Evolutionary conservation across 2,888 invertebrate genomes (phyloP).

Genomic region (Plagodis dolabraria): DNA sequence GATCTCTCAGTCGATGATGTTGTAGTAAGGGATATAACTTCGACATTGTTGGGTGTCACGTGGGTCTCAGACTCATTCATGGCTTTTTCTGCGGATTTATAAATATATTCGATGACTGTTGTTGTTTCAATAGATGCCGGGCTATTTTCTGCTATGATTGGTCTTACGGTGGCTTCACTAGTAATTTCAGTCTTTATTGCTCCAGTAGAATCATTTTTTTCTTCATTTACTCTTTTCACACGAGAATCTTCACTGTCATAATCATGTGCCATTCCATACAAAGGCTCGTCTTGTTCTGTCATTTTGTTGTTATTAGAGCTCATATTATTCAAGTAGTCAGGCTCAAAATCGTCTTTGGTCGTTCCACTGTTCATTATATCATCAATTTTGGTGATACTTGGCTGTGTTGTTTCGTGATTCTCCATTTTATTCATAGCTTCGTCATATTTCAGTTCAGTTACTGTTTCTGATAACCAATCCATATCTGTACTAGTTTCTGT

Average conservation of each 20-base stretch:
- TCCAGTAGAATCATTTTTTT: slow-evolving; percentile 34
- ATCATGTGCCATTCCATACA: slow-evolving; percentile 67
- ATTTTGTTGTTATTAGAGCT: slow-evolving; percentile 53
- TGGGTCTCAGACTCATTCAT: slow-evolving; percentile 25
- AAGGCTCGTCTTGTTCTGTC: slow-evolving; percentile 58
- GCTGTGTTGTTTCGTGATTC: slow-evolving; percentile 60
- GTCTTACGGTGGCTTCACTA: slow-evolving; percentile 7
- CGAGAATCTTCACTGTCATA: slow-evolving; percentile 69
- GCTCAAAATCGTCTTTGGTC: slow-evolving; percentile 70
- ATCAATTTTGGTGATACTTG: slow-evolving; percentile 54
- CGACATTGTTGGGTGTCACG: slow-evolving; percentile 21
- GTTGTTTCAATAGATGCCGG: slow-evolving; percentile 55
- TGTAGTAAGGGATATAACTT: slow-evolving; percentile 14
- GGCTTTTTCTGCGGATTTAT: slow-evolving; percentile 56
- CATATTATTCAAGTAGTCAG: slow-evolving; percentile 71
- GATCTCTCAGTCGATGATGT: slow-evolving; percentile 24
- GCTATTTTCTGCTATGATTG: slow-evolving; percentile 26
- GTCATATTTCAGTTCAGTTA: slow-evolving; percentile 66
- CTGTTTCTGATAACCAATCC: slow-evolving; percentile 70
- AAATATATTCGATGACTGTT: slow-evolving; percentile 70
- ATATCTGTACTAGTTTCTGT: slow-evolving; percentile 55
- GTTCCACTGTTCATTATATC: slow-evolving; percentile 57
- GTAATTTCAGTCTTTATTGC: background rate
- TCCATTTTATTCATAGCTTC: slow-evolving; percentile 60
- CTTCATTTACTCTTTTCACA: slow-evolving; percentile 65